Evolutionary conservation across 37 sponge, comb jelly and placozoan genomes (phyloP), one percentile per base, ranked within the genome.

Genomic region (Halichondria panicea): DNA sequence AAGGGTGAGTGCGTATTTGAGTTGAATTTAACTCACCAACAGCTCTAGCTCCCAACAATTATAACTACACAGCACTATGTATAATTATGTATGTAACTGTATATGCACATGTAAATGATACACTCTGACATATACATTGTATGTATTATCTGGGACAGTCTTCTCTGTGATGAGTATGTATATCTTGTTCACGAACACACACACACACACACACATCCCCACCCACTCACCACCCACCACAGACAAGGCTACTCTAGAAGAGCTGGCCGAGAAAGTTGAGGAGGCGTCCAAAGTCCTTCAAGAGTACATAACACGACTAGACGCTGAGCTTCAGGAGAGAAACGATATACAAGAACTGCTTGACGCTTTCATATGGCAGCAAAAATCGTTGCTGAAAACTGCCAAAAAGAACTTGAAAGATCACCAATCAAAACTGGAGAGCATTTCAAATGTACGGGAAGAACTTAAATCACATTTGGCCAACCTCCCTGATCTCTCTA

Each of bases 391-490:
- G 27, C 77, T 89, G 19, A 59, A 67, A 44, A 55, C 42, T 2
- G 75, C 91, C 4, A 81, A 79, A 65, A 66, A 78, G 32, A 89
- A 78, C 1, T 53, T 89, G 64, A 84, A 87, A 89, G 92, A 95
- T 33, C 73, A 91, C 53, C 84, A 90, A 61, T 43, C 56, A 18
- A 90, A 93, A 40, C 55, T 93, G 50, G 89, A 90, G 71, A 78
- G 77, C 43, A 89, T 93, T 12, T 77, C 70, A 5, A 52, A 35
- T 19, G 91, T 99, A 39, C 82, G 76, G 37, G 81, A 84, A 43
- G 89, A 91, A 33, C 88, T 99, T 52, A 82, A 93, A 48, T 85
- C 80, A 18, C 96, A 99, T 50, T 67, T 99, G 34, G 96, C 87
- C 55, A 95, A 78, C 46, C 79, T 99, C 8, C 99, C 99, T 7